These are phyloP conservation scores for Benitochromis conjunctus DNA, from an alignment of 2,113 vertebrate genomes.

Conservation along the genomic window DNA sequence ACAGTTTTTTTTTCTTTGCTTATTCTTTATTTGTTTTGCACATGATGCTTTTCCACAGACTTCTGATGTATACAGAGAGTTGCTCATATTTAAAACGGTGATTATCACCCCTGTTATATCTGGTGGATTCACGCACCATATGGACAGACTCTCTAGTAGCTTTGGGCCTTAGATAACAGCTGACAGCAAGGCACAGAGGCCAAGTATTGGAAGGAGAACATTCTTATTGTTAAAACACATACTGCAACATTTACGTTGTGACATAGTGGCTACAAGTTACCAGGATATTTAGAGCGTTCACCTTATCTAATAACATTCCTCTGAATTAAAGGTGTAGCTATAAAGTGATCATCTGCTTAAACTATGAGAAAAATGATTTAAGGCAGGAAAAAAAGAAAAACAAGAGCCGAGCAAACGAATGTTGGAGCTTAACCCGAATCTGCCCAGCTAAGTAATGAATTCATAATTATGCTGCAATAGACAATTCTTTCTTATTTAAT, in stretches of 20 bases:
- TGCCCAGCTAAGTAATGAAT: neutral
- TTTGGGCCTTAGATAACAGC: neutral
- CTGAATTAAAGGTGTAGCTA: neutral
- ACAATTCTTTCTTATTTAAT: neutral
- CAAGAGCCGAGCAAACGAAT: neutral
- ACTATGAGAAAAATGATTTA: neutral
- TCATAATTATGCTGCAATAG: neutral
- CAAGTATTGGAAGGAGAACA: neutral
- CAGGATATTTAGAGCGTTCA: rapidly evolving
- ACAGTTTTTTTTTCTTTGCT: no score
- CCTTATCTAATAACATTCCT: neutral
- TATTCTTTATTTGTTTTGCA: neutral
- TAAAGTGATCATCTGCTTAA: neutral
- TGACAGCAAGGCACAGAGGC: neutral
- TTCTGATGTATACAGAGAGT: neutral
- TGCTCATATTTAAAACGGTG: neutral
- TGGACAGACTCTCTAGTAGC: neutral
- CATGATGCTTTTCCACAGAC: neutral
- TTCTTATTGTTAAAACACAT: neutral
- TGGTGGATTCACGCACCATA: neutral
- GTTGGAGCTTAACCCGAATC: neutral
- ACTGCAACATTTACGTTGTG: neutral
- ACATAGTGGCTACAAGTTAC: neutral
- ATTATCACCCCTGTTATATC: neutral
- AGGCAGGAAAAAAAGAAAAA: neutral